Percentiles rank a stretch among this genome's conserved stretches.
Evolutionary conservation across 2,888 invertebrate species (phyloP).

Genomic region (Scaptomyza parva): DNA sequence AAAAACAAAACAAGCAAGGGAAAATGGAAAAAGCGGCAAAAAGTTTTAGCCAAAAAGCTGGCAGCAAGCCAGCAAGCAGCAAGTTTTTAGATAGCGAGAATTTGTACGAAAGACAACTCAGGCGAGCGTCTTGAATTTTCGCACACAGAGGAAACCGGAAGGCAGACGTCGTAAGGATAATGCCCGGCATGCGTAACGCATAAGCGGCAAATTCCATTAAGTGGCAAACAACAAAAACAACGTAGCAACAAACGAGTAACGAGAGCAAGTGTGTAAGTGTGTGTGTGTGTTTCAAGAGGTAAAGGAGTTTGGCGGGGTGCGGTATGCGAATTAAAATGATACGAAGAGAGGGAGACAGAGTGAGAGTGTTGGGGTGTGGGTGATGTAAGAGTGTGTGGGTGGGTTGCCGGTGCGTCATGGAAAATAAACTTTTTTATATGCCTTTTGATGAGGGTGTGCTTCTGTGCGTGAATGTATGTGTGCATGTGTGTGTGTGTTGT

Average conservation of each 20-base stretch:
- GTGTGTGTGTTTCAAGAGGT: no score
- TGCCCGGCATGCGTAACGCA: constrained; percentile 80
- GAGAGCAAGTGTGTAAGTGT: no score
- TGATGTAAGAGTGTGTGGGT: no score
- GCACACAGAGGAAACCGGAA: constrained; percentile 57
- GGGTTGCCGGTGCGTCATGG: constrained; percentile 71
- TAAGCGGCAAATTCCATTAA: constrained; percentile 80
- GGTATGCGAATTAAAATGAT: constrained; percentile 65
- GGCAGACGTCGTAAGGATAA: constrained; percentile 71
- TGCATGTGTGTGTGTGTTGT: constrained; percentile 16
- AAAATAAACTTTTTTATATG: constrained; percentile 72
- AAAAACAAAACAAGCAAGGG: not conserved
- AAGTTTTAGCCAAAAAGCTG: constrained; percentile 44
- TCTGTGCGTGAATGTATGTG: constrained; percentile 17
- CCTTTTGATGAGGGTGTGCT: constrained; percentile 69
- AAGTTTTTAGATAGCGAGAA: not conserved
- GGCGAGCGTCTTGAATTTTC: constrained; percentile 42
- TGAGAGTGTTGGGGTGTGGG: not conserved
- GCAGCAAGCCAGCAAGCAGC: constrained; percentile 49
- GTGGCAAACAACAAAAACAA: constrained; percentile 61
- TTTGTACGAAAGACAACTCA: constrained; percentile 1
- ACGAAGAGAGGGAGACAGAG: constrained; percentile 20
- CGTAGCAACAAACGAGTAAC: constrained; percentile 21
- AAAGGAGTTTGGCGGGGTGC: not conserved
- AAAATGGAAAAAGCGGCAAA: constrained; percentile 44